These are phyloP conservation scores for Larimichthys crocea DNA, from an alignment of 2,113 vertebrate genomes.

Conservation along the genomic window DNA sequence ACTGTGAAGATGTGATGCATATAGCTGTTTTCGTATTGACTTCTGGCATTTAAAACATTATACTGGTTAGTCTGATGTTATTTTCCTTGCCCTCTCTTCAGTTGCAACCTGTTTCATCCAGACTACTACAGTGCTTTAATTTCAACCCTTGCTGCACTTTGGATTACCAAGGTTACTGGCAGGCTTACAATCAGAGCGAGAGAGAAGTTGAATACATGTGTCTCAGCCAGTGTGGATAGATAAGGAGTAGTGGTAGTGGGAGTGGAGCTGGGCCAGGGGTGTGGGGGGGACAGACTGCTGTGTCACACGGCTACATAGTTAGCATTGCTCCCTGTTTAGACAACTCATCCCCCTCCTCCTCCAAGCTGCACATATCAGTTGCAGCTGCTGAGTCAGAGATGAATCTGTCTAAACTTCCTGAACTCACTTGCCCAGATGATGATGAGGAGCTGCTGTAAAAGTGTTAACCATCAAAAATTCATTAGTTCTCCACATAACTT, in stretches of 20 bases:
- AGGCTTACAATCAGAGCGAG: constrained; percentile 5
- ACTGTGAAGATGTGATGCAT: too few relatives aligned
- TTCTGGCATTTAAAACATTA: background rate
- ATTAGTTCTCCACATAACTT: background rate
- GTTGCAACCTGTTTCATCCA: constrained; percentile 33
- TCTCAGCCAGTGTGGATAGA: constrained; percentile 43
- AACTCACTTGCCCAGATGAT: constrained; percentile 22
- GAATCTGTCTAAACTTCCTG: constrained; percentile 26
- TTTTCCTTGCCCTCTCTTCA: background rate
- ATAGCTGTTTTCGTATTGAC: too few relatives aligned
- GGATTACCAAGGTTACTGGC: constrained; percentile 26
- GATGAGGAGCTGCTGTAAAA: constrained; percentile 4
- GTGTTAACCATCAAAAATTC: background rate
- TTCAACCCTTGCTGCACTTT: constrained; percentile 49
- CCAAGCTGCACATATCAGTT: constrained; percentile 45
- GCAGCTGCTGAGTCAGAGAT: constrained; percentile 66
- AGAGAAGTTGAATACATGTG: constrained; percentile 12
- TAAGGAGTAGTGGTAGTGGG: background rate
- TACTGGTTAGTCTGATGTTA: background rate
- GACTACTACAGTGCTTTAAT: constrained; percentile 28
- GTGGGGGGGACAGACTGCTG: constrained; percentile 51
- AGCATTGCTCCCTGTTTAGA: constrained; percentile 70
- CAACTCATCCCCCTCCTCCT: background rate
- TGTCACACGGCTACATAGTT: constrained; percentile 68
- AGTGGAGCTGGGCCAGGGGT: background rate